phyloP scores from a whole-genome alignment of 2,888 invertebrate species.

The Monoplex corrugatus region DNA sequence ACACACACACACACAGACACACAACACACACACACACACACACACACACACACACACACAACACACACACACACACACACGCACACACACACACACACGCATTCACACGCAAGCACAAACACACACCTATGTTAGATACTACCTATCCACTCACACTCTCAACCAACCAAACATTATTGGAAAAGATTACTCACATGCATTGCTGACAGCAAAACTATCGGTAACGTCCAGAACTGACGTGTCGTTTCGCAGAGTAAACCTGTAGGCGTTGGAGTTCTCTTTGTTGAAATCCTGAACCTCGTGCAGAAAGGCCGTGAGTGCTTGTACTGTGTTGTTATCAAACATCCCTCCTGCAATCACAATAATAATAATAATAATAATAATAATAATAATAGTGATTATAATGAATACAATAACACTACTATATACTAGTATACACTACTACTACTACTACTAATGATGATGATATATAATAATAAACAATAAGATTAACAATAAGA shows the following conservation, averaged over 20 bases:
- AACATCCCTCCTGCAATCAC: slow-evolving; percentile 60
- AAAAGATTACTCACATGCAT: slow-evolving; percentile 58
- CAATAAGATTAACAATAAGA: no score
- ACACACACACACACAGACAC: neutral
- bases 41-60: neutral
- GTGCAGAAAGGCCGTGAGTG: slow-evolving; percentile 59
- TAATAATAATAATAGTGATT: slow-evolving; percentile 2
- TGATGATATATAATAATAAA: no score
- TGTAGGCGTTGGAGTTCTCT: slow-evolving; percentile 44
- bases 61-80: neutral
- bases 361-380: neutral
- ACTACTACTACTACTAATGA: no score
- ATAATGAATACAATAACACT: neutral
- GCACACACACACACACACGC: neutral
- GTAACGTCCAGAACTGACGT: slow-evolving; percentile 61
- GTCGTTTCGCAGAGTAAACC: slow-evolving; percentile 56
- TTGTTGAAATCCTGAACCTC: slow-evolving; percentile 60
- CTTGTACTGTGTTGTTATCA: slow-evolving; percentile 60
- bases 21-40: neutral
- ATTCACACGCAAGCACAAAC: no score
- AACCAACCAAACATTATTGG: neutral
- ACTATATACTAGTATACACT: neutral
- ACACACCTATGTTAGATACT: neutral
- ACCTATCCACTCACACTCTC: neutral
- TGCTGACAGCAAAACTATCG: slow-evolving; percentile 65